Conservation (phyloP, 1,140 invertebrate genomes). For the Pogonomyrmex barbatus region DNA sequence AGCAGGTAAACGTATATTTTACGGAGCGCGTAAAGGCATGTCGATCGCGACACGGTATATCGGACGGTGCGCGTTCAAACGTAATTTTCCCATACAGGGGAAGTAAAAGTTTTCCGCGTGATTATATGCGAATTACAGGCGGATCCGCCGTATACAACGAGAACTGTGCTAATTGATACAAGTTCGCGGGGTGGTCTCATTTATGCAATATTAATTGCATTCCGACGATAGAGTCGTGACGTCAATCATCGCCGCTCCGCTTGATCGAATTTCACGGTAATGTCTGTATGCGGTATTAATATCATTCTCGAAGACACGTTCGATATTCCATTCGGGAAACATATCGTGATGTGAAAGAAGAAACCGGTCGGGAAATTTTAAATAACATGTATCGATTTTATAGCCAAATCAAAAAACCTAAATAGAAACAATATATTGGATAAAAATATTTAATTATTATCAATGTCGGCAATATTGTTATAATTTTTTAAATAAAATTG, state of each 20-base stretch:
- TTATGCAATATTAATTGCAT: conserved; percentile 61
- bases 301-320: conserved; percentile 42
- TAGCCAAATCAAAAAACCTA: neutral
- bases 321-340: conserved; percentile 24
- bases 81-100: neutral
- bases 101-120: conserved; percentile 6
- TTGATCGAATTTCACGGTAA: conserved; percentile 69
- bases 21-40: conserved; percentile 23
- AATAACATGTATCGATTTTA: conserved; percentile 21
- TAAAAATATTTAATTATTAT: conserved; percentile 7
- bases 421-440: neutral
- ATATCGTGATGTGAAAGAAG: neutral
- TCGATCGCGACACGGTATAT: neutral
- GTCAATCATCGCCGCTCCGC: conserved; percentile 61
- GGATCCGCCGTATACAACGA: neutral
- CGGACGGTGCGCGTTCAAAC: neutral
- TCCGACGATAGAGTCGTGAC: conserved; percentile 61
- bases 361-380: conserved; percentile 11
- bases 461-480: neutral
- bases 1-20: conserved; percentile 34
- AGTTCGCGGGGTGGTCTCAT: conserved; percentile 42
- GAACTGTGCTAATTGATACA: conserved; percentile 53
- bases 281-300: conserved; percentile 29
- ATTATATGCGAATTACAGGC: neutral
- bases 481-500: neutral